A percentile compares a stretch with the other conserved stretches of the same genome.
These are phyloP conservation scores for Champsocephalus gunnari DNA, from an alignment of 2,797 vertebrate genomes.

Conservation along the genomic window DNA sequence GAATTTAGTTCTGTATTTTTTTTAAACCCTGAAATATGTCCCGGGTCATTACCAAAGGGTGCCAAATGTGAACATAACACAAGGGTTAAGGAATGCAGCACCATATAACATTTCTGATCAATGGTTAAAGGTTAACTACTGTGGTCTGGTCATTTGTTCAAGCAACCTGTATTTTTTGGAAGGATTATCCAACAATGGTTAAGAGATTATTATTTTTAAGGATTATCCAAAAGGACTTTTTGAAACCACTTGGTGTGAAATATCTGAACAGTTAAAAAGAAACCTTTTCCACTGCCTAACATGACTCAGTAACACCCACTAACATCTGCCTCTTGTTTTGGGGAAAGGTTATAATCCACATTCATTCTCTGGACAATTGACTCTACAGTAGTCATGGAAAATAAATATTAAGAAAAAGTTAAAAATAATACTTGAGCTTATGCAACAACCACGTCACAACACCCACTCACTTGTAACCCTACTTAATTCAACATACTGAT, in stretches of 20 bases:
- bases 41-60: too few relatives aligned
- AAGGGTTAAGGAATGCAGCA: neutral
- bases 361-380: too few relatives aligned
- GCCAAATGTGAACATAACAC: too few relatives aligned
- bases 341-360: too few relatives aligned
- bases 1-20: too few relatives aligned
- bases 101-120: neutral
- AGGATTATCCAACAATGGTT: neutral
- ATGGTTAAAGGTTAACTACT: neutral
- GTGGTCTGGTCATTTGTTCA: neutral
- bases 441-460: neutral
- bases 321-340: too few relatives aligned
- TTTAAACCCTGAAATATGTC: too few relatives aligned
- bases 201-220: neutral
- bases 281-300: too few relatives aligned
- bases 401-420: neutral
- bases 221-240: neutral
- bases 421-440: neutral
- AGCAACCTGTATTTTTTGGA: too few relatives aligned
- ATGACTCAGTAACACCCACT: too few relatives aligned
- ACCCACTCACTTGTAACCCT: neutral
- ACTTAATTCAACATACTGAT: conserved; percentile 3
- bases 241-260: neutral
- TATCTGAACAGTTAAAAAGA: neutral
- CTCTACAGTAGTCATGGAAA: too few relatives aligned